phyloP scores from a whole-genome alignment of 1,140 invertebrate species.

The Bombus affinis region DNA sequence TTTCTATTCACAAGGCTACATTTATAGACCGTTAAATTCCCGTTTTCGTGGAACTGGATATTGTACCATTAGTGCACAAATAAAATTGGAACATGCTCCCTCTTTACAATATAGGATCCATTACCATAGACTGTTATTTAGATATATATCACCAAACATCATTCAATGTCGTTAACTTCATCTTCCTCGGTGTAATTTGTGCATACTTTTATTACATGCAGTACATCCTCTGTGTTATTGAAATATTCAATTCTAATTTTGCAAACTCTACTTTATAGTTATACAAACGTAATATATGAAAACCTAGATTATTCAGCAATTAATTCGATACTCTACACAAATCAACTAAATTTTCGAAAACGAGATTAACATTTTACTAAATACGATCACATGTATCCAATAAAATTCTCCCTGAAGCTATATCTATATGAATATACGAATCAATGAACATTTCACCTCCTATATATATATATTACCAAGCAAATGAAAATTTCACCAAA shows the following conservation, averaged over 20 bases:
- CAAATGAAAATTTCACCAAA: neutral
- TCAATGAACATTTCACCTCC: neutral
- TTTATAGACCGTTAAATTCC: neutral
- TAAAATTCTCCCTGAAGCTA: neutral
- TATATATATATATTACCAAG: neutral
- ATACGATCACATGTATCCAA: neutral
- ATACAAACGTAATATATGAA: neutral
- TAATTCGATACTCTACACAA: neutral
- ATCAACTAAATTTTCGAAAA: neutral
- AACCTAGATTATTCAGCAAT: neutral
- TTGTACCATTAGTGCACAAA: neutral
- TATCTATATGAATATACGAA: neutral
- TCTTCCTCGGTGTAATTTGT: neutral
- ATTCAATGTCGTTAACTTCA: neutral
- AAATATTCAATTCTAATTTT: neutral
- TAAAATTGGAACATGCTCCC: neutral
- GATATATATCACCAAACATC: neutral
- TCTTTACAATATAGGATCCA: neutral
- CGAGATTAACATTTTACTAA: neutral
- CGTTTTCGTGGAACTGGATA: neutral
- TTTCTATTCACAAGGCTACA: neutral
- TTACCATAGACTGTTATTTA: neutral
- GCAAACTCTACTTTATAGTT: neutral
- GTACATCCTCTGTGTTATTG: neutral
- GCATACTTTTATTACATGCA: neutral